phyloP scores from a whole-genome alignment of 2,888 invertebrate genomes.

The Homarus gammarus region DNA sequence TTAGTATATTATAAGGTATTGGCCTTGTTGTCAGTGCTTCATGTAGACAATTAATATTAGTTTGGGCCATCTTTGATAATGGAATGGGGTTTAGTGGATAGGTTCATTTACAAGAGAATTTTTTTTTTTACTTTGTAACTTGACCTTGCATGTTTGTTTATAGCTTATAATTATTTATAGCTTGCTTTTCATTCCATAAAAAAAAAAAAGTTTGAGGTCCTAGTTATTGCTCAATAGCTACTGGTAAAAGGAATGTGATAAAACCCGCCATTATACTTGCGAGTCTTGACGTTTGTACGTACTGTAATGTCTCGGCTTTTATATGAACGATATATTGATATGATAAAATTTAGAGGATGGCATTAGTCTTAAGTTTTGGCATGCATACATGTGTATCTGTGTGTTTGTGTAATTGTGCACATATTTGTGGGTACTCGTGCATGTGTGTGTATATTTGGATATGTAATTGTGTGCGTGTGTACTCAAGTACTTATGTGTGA shows the following conservation, averaged over 20 bases:
- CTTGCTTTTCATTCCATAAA: neutral
- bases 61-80: no score
- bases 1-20: neutral
- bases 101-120: neutral
- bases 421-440: slow-evolving; percentile 19
- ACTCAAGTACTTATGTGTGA: no score
- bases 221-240: neutral
- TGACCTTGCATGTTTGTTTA: neutral
- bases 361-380: no score
- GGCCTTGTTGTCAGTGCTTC: neutral
- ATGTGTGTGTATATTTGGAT: slow-evolving; percentile 11
- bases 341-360: no score
- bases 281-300: no score
- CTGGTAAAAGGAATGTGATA: neutral
- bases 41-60: neutral
- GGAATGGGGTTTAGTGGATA: no score
- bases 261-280: no score
- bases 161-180: neutral
- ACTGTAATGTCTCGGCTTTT: no score
- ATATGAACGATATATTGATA: no score
- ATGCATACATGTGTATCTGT: slow-evolving; percentile 35
- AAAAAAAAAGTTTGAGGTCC: neutral
- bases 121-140: neutral
- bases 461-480: neutral
- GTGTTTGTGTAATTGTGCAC: slow-evolving; percentile 24